These are phyloP conservation scores for Danaus melanippus DNA, from an alignment of 1,140 invertebrate genomes.

Conservation along the genomic window DNA sequence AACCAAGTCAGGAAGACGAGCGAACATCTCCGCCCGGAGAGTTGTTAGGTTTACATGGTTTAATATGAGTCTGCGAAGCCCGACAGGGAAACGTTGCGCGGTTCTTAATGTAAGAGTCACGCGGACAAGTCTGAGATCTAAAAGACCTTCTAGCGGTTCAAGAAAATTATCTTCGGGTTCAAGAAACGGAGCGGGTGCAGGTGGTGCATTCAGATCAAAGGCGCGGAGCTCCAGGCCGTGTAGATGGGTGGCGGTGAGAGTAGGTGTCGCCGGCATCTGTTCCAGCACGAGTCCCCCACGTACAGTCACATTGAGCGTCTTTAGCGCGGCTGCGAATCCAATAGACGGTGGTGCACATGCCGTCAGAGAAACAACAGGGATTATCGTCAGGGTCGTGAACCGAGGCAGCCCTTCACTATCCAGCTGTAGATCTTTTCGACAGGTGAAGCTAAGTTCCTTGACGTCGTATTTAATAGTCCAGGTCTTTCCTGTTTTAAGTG, in stretches of 20 bases:
- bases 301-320: slow-evolving; percentile 19
- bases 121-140: slow-evolving; percentile 12
- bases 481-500: slow-evolving; percentile 12
- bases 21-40: slow-evolving; percentile 10
- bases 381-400: slow-evolving; percentile 8
- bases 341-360: slow-evolving; percentile 17
- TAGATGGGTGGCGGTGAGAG: slow-evolving; percentile 7
- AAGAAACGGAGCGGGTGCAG: slow-evolving; percentile 1
- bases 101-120: slow-evolving; percentile 7
- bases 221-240: slow-evolving; percentile 6
- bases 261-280: slow-evolving; percentile 5
- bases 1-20: slow-evolving; percentile 12
- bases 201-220: slow-evolving; percentile 3
- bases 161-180: slow-evolving; percentile 9
- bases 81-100: slow-evolving; percentile 8
- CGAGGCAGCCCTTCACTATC: slow-evolving; percentile 20
- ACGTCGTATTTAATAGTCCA: slow-evolving; percentile 9
- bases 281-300: slow-evolving; percentile 8
- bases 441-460: slow-evolving; percentile 13
- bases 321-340: slow-evolving; percentile 65
- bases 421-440: slow-evolving; percentile 14
- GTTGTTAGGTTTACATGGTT: slow-evolving; percentile 3
- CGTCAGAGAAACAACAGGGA: slow-evolving; percentile 13
- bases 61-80: slow-evolving; percentile 11
- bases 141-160: slow-evolving; percentile 11